Evolutionary conservation across 2,113 vertebrate species (phyloP), one percentile per base, ranked within the genome.

Genomic region (Dinomys branickii): DNA sequence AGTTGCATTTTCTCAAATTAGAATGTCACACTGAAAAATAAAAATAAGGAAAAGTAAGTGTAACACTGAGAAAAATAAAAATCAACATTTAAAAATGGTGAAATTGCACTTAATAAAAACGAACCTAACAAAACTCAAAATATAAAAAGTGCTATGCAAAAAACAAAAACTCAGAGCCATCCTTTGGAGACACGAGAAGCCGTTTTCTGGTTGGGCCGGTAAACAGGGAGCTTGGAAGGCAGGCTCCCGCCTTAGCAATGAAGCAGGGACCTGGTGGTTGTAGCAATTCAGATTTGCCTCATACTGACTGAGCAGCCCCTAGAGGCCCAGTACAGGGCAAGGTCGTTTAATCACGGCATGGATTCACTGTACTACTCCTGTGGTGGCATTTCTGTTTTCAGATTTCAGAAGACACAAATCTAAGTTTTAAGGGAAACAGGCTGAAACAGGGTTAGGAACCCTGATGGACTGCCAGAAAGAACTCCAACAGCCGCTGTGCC

Each of bases 141-240:
- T 78, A 89, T 44, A 88, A 85, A 52, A 94, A 58, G 24, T 14
- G 11, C 58, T 77, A 19, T 11, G 47, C 71, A 17, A 38, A 85
- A 47, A 83, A 90, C n/a, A n/a, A 84, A 87, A 59, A 50, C 12
- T 4, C 4, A 47, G 44, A 91, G 28, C 86, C 77, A 85, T 94
- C 19, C 65, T 81, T 94, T 77, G 88, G 41, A 78, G 50, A 61
- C 41, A 83, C 0, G 1, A 81, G 56, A 58, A 88, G 22, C 26
- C 3, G 56, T 86, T 94, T 93, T 91, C 87, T 61, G 65, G 78
- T 30, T 69, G 86, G 90, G 89, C 83, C 91, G 80, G 61, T 80
- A 65, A 38, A 91, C 61, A 88, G 81, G 69, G 75, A 92, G 78
- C 78, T 94, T 54, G 95, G 94, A 94, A 59, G 69, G 94, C 2